A percentile compares a stretch with the other conserved stretches of the same genome.
Conservation (phyloP, 2,888 invertebrate genomes). For the Aporophyla nigra region DNA sequence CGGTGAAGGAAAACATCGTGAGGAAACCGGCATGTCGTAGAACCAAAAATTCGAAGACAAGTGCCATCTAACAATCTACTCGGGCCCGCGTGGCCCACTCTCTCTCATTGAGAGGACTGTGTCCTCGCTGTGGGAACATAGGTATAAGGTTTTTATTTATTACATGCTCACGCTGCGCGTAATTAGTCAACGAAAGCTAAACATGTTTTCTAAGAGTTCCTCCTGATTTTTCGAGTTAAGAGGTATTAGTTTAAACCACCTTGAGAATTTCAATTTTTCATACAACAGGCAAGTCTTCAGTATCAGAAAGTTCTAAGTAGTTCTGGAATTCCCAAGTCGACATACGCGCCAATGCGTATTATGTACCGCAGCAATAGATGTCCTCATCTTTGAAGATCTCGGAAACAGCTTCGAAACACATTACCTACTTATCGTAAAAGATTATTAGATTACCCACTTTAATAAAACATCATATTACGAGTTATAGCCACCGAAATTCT, state of each 20-base stretch:
- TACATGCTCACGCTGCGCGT: too few relatives aligned
- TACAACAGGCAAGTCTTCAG: neutral
- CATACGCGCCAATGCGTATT: neutral
- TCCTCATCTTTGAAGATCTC: neutral
- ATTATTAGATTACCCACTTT: constrained; percentile 16
- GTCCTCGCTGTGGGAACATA: too few relatives aligned
- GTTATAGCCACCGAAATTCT: constrained; percentile 3
- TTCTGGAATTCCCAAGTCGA: neutral
- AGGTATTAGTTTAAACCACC: neutral
- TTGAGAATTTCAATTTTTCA: too few relatives aligned
- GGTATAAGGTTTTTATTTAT: too few relatives aligned
- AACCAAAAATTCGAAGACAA: too few relatives aligned
- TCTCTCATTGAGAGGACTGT: too few relatives aligned
- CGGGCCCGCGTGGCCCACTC: too few relatives aligned
- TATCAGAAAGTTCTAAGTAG: neutral
- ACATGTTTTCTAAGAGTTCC: neutral
- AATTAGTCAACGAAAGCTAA: constrained; percentile 1
- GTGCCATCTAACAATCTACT: too few relatives aligned
- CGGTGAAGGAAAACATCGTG: too few relatives aligned
- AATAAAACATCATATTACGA: constrained; percentile 12
- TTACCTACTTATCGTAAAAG: constrained; percentile 1
- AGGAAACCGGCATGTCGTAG: too few relatives aligned
- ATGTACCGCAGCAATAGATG: neutral
- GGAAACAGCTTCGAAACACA: neutral
- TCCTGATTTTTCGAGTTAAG: neutral